Percentiles rank a stretch among this genome's conserved stretches.
Evolutionary conservation across 1,140 invertebrate species (phyloP).

Genomic region (Nixonia krombeini): DNA sequence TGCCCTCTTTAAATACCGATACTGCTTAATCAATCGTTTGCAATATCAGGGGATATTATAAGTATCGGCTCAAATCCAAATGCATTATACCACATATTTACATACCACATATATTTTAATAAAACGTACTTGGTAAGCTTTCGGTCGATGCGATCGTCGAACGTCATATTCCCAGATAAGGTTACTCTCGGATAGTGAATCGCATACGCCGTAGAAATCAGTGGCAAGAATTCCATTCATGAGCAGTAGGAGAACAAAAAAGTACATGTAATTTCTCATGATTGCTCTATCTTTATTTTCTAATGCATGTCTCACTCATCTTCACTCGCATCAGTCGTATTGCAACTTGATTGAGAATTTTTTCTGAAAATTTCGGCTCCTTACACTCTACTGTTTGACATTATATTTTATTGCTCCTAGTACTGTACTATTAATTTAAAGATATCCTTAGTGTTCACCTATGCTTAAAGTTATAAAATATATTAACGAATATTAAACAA

Average conservation of each 20-base stretch:
- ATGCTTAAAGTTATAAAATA: no score
- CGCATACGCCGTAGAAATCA: constrained; percentile 31
- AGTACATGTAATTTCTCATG: not conserved
- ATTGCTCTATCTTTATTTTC: constrained; percentile 5
- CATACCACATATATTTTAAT: not conserved
- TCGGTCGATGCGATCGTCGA: constrained; percentile 33
- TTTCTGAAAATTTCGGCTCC: no score
- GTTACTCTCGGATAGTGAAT: constrained; percentile 28
- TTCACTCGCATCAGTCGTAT: no score
- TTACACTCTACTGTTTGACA: no score
- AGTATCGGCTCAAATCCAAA: constrained; percentile 2
- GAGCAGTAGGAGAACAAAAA: constrained; percentile 1
- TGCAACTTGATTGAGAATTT: no score
- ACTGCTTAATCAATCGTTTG: no score
- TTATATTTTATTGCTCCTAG: no score
- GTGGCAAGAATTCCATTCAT: constrained; percentile 8
- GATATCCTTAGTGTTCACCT: no score
- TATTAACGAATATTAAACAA: no score
- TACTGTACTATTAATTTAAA: no score
- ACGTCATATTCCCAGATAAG: constrained; percentile 57
- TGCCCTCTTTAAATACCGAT: no score
- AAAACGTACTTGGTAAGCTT: constrained; percentile 42
- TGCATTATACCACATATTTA: not conserved
- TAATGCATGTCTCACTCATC: not conserved
- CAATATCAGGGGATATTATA: no score